Percentiles rank a stretch among this genome's conserved stretches.
These are phyloP conservation scores for Agraylea sexmaculata DNA, from an alignment of 1,140 invertebrate species.

Conservation along the genomic window DNA sequence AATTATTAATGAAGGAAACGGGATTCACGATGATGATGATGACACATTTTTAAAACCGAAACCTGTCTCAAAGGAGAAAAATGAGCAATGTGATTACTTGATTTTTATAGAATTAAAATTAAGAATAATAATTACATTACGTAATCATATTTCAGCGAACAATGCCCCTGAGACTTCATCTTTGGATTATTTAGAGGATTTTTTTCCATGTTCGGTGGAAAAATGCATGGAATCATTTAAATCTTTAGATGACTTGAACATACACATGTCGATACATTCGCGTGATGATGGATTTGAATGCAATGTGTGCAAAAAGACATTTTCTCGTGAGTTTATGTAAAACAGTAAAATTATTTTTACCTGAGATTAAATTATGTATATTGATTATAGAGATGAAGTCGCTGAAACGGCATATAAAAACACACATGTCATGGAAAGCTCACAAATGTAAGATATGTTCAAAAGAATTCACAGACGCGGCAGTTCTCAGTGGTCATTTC, in stretches of 20 bases:
- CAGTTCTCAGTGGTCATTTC: conserved; percentile 14
- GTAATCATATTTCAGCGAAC: no score
- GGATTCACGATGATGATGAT: neutral
- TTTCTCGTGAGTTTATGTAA: conserved; percentile 10
- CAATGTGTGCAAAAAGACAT: conserved; percentile 14
- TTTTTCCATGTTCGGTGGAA: no score
- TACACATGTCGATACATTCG: conserved; percentile 16
- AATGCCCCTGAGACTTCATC: no score
- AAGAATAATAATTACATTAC: no score
- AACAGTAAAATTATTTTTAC: neutral
- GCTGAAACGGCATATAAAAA: conserved; percentile 17
- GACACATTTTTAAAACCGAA: neutral
- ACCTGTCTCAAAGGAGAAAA: no score
- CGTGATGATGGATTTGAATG: conserved; percentile 11
- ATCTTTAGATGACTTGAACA: conserved; percentile 7
- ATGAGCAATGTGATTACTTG: no score
- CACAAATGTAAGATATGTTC: conserved; percentile 16
- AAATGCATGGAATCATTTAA: conserved; percentile 14
- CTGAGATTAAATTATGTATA: neutral
- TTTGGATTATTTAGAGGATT: no score
- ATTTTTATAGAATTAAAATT: no score
- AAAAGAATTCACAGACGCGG: conserved; percentile 15
- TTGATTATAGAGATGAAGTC: conserved; percentile 10
- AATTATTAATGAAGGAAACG: conserved; percentile 2
- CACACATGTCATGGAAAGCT: conserved; percentile 15